Evolutionary conservation across 2,113 vertebrate species (phyloP).

Genomic region (Colossoma macropomum): DNA sequence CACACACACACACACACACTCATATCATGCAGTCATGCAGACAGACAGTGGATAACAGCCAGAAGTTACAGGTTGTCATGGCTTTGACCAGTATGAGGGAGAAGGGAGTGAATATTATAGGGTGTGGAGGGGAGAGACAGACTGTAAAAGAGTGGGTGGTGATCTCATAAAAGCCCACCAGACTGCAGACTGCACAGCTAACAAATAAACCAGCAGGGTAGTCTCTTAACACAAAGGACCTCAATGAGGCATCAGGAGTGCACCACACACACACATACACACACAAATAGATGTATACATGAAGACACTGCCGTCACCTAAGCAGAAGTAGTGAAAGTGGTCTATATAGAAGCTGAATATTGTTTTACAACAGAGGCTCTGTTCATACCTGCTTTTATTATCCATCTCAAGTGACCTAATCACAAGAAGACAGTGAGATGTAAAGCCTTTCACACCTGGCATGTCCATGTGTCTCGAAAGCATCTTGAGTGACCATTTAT

Average conservation of each 20-base stretch:
- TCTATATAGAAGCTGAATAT: not conserved
- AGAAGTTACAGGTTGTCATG: constrained; percentile 6
- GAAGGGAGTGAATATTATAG: constrained; percentile 13
- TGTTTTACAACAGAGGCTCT: not conserved
- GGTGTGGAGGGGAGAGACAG: constrained; percentile 2
- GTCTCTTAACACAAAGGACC: constrained; percentile 21
- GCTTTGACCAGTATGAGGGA: not conserved
- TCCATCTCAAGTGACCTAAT: too few species aligned
- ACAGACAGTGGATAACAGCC: not conserved
- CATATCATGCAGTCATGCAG: not conserved
- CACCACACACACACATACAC: not conserved
- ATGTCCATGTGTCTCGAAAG: too few species aligned
- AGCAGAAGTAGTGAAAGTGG: not conserved
- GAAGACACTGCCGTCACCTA: not conserved
- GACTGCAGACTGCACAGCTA: constrained; percentile 22
- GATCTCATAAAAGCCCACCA: constrained; percentile 18
- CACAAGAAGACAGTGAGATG: too few species aligned
- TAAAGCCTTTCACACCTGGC: too few species aligned
- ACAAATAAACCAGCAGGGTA: constrained; percentile 47
- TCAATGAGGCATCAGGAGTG: not conserved
- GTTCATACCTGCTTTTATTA: too few species aligned
- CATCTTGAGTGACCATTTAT: too few species aligned
- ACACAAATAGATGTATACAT: not conserved
- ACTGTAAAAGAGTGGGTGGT: constrained; percentile 24
- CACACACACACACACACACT: not conserved